Base-by-base conservation (phyloP, 23 tunicate species). In the Clavelina lepadiformis region DNA sequence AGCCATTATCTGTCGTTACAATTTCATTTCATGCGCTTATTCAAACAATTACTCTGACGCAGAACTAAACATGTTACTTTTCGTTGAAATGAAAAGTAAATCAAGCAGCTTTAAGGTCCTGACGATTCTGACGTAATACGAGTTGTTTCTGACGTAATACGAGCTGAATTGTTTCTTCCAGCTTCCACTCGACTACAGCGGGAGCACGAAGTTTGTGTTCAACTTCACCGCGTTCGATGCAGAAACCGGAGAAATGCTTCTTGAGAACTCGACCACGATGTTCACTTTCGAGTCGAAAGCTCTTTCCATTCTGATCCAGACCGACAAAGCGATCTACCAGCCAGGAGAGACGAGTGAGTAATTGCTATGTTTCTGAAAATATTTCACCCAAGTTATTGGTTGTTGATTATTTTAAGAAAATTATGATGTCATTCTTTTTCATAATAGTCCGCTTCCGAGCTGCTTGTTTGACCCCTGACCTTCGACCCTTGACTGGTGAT, bases 251-350 rank as follows among this genome's bases (percentile, higher is more conserved):
- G 59, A 73, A 27, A 31, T 20, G 2, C 1, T 81, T 2, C 55
- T 81, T 28, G 5, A 0, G 0, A 73, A 73, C 31, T 50, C 63
- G 23, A 72, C 77, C 35, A 38, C 59, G 28, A 34, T 25, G 21
- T 53, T 80, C 25, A 45, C 26, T 0, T 61, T 53, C 47, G 65
- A 62, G 0, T 15, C 53, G 22, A 81, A 81, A 37, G 29, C 74
- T 19, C 68, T 57, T 2, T 67, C 76, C 5, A 65, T 86, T 0
- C 49, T 86, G 38, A 72, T 86, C 47, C 81, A 86, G 38, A 71
- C 95, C 19, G 87, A 86, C 65, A 86, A 86, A 67, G 81, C 86
- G 7, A 86, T 80, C n/a, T 86, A 86, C 46, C 58, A 86, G 50
- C 87, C 87, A 8, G 81, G 81, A 5, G 67, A 86, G 45, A 72